Conservation (phyloP, 2,113 vertebrate species). For the Ranitomeya variabilis region DNA sequence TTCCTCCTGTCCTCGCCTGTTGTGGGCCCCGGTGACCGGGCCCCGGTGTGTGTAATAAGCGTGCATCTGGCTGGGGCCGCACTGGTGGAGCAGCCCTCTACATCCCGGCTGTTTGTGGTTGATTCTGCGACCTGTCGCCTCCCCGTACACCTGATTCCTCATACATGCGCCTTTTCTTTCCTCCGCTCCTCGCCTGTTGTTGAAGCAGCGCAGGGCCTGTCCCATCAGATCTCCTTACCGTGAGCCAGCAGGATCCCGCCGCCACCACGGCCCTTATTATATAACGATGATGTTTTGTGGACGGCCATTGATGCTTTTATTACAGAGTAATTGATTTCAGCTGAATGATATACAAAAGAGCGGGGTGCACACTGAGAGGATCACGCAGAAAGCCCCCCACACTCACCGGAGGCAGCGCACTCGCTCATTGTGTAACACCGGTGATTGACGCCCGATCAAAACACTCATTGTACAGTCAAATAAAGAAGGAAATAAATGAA, state of each 20-base stretch:
- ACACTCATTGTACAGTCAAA: conserved; percentile 9
- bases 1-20: too few relatives aligned
- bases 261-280: not conserved
- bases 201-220: not conserved
- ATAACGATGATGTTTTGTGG: not conserved
- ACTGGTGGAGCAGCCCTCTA: not conserved
- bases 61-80: too few relatives aligned
- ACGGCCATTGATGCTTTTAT: conserved; percentile 42
- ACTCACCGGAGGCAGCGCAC: not conserved
- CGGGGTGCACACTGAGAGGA: conserved; percentile 30
- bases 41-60: too few relatives aligned
- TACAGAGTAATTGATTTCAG: conserved; percentile 37
- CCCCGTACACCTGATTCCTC: not conserved
- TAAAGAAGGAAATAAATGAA: not conserved
- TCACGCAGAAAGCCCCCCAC: conserved; percentile 12
- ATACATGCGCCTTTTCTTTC: not conserved
- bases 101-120: not conserved
- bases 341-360: conserved; percentile 36
- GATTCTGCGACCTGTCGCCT: not conserved
- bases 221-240: conserved; percentile 23
- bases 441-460: conserved; percentile 13
- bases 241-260: not conserved
- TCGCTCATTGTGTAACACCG: not conserved
- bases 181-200: not conserved
- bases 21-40: too few relatives aligned